Evolutionary conservation across 2,888 invertebrate genomes (phyloP).

Genomic region (Carpatolechia fugitivella): DNA sequence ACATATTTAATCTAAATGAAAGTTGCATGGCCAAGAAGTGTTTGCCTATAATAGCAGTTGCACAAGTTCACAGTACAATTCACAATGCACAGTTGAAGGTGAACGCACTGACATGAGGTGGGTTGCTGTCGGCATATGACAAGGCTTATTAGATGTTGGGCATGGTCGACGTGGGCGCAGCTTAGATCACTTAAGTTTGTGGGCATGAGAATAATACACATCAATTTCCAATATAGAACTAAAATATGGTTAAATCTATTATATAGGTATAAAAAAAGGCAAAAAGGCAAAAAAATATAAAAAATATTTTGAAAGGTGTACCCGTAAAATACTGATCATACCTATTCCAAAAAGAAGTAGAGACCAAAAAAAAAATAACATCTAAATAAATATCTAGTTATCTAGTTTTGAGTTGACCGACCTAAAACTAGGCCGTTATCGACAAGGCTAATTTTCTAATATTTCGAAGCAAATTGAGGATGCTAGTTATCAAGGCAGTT

Average conservation of each 20-base stretch:
- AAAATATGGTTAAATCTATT: too few species aligned
- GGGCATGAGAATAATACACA: background rate
- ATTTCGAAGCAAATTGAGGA: slow-evolving; percentile 68
- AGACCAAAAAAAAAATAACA: too few species aligned
- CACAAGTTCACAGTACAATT: slow-evolving; percentile 1
- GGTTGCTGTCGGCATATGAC: slow-evolving; percentile 14
- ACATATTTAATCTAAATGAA: too few species aligned
- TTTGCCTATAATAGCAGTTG: background rate
- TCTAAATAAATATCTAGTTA: background rate
- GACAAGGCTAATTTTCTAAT: slow-evolving; percentile 48
- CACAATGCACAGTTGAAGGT: slow-evolving; percentile 1
- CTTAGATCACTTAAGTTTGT: slow-evolving; percentile 9
- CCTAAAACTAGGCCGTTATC: slow-evolving; percentile 64
- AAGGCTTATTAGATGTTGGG: slow-evolving; percentile 22
- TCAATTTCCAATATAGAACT: too few species aligned
- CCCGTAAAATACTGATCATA: too few species aligned
- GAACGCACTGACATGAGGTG: slow-evolving; percentile 10
- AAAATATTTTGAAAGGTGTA: too few species aligned
- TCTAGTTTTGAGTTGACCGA: slow-evolving; percentile 46
- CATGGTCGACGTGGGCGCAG: slow-evolving; percentile 24
- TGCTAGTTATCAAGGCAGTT: slow-evolving; percentile 62
- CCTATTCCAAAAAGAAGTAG: too few species aligned
- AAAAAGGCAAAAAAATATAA: too few species aligned
- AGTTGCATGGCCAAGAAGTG: background rate
- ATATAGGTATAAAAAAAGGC: too few species aligned